These are phyloP conservation scores for Lydus trimaculatus DNA, from an alignment of 2,888 invertebrate genomes.

Conservation along the genomic window DNA sequence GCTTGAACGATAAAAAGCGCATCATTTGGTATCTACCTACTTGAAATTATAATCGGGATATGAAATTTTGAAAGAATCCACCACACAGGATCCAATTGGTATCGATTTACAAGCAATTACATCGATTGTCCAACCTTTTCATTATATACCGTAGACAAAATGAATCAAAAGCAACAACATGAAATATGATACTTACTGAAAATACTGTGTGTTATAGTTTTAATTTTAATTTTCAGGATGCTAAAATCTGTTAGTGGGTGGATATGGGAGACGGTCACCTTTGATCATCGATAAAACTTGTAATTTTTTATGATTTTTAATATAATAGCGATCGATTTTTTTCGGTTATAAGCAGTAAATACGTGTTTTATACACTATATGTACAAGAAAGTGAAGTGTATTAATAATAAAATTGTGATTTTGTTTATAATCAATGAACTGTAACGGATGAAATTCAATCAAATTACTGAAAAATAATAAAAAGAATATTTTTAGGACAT, in stretches of 20 bases:
- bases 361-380: not conserved
- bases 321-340: not conserved
- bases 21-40: too few species aligned
- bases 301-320: not conserved
- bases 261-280: not conserved
- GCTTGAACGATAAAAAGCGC: too few species aligned
- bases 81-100: slow-evolving; percentile 50
- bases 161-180: not conserved
- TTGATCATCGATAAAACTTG: not conserved
- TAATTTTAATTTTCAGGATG: not conserved
- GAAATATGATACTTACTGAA: not conserved
- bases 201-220: not conserved
- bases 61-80: slow-evolving; percentile 42
- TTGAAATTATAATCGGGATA: slow-evolving; percentile 35
- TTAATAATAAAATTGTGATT: slow-evolving; percentile 2
- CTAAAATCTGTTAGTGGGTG: not conserved
- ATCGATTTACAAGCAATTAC: slow-evolving; percentile 51
- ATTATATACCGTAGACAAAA: not conserved
- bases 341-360: not conserved
- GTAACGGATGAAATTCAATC: not conserved
- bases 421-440: not conserved
- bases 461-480: not conserved
- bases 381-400: not conserved
- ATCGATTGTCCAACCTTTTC: slow-evolving; percentile 23
- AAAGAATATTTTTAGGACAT: not conserved